Evolutionary conservation across 1,140 invertebrate genomes (phyloP), one percentile per base, ranked within the genome.

Genomic region (Araneus ventricosus): DNA sequence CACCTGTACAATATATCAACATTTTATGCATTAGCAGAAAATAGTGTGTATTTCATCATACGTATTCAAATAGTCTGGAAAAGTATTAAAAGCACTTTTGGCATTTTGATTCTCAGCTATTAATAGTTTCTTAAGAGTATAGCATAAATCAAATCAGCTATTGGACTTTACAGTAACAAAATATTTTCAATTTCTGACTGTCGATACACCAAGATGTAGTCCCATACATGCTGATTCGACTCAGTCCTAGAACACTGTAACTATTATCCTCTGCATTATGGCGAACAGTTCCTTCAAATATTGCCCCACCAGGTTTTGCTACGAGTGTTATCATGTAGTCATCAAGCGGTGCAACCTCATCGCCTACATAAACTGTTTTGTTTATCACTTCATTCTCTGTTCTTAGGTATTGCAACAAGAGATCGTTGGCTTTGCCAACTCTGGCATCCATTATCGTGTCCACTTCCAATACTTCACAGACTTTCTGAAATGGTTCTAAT

Each of bases 271-370:
- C 14, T 5, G 80, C 24, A 52, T 45, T 24, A 52, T 52, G 41
- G 5, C 45, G 80, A 45, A 84, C 80, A 17, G 80, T 84, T 41
- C 37, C 80, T 84, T 84, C 80, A 52, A 84, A 84, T 17, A 41
- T n/a, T 20, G 14, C 80, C 10, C 37, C 80, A 2, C 80, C 80
- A 30, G 80, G 80, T 45, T 84, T 84, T n/a, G 41, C 10, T 17
- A 52, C 20, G 34, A 84, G 17, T 5, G 80, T 84, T 22, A 84
- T 52, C 34, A 84, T 30, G 24, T 84, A 84, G 22, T 52, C 39
- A 8, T 22, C 45, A 45, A 52, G 10, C 14, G 75, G 7, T 27
- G 17, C 8, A 79, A 79, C 75, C 1, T 20, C 27, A 1, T 79
- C 75, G 34, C 14, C 75, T 14, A 39, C 1, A 17, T 6, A 24